These are phyloP conservation scores for Discoglossus pictus DNA, from an alignment of 2,797 vertebrate genomes.

Conservation along the genomic window DNA sequence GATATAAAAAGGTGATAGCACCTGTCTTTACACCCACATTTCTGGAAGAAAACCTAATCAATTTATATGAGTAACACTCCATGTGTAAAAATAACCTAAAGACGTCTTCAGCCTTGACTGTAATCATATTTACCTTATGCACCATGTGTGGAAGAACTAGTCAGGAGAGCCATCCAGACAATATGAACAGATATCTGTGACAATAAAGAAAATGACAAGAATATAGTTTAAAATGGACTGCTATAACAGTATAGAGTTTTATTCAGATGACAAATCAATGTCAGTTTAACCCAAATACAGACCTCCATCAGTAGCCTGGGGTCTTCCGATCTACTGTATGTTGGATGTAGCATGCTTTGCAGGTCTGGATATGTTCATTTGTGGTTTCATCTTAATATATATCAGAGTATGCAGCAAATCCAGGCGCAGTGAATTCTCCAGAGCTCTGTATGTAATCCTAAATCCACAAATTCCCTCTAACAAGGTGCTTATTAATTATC, in stretches of 20 bases:
- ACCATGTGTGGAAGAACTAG: too few relatives aligned
- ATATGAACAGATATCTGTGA: too few relatives aligned
- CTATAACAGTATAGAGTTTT: background rate
- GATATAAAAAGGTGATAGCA: too few relatives aligned
- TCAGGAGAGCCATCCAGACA: too few relatives aligned
- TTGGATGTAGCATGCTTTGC: background rate
- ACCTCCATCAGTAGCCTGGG: constrained; percentile 1
- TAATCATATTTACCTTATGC: too few relatives aligned
- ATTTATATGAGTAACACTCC: too few relatives aligned
- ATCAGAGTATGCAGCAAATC: background rate
- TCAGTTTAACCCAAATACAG: background rate
- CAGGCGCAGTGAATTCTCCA: constrained; percentile 7
- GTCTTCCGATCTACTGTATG: background rate
- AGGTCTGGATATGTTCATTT: background rate
- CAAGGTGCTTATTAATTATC: constrained; percentile 25
- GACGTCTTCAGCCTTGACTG: too few relatives aligned
- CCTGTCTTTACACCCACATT: too few relatives aligned
- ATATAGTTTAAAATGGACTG: too few relatives aligned
- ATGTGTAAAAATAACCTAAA: too few relatives aligned
- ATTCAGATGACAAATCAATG: background rate
- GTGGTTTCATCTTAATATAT: constrained; percentile 11
- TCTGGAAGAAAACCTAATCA: too few relatives aligned
- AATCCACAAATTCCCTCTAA: constrained; percentile 16
- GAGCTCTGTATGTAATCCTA: constrained; percentile 8
- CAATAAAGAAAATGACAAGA: too few relatives aligned